phyloP scores from a whole-genome alignment of 2,888 invertebrate genomes.

The Hemistola chrysoprasaria region DNA sequence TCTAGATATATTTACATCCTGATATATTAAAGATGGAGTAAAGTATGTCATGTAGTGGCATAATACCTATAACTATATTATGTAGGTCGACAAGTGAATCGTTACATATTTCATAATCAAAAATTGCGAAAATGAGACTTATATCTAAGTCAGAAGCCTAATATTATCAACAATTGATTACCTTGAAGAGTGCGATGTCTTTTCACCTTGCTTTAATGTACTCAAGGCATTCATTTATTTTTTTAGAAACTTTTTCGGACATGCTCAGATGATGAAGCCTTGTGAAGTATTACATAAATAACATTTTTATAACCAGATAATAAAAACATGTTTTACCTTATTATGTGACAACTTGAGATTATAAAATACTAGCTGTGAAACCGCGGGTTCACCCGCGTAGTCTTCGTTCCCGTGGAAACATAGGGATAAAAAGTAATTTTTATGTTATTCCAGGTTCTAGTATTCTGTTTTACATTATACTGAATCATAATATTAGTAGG shows the following conservation, averaged over 20 bases:
- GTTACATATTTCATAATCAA: too few species aligned
- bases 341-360: conserved; percentile 3
- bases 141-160: conserved; percentile 22
- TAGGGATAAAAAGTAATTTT: too few species aligned
- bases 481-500: background rate
- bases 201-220: conserved; percentile 39
- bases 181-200: conserved; percentile 53
- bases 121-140: conserved; percentile 15
- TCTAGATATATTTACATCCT: too few species aligned
- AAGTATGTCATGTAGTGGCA: too few species aligned
- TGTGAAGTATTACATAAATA: conserved; percentile 31
- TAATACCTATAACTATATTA: too few species aligned
- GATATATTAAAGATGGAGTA: too few species aligned
- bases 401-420: too few species aligned
- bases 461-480: background rate
- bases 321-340: conserved; percentile 9
- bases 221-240: conserved; percentile 50
- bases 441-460: too few species aligned
- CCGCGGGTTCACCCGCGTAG: too few species aligned
- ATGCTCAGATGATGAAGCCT: conserved; percentile 24
- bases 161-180: conserved; percentile 21
- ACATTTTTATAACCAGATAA: conserved; percentile 5
- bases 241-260: conserved; percentile 39
- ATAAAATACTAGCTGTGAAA: background rate
- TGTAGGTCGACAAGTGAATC: too few species aligned